Evolutionary conservation across 2,797 vertebrate genomes (phyloP).

Genomic region (Propithecus deckenii): DNA sequence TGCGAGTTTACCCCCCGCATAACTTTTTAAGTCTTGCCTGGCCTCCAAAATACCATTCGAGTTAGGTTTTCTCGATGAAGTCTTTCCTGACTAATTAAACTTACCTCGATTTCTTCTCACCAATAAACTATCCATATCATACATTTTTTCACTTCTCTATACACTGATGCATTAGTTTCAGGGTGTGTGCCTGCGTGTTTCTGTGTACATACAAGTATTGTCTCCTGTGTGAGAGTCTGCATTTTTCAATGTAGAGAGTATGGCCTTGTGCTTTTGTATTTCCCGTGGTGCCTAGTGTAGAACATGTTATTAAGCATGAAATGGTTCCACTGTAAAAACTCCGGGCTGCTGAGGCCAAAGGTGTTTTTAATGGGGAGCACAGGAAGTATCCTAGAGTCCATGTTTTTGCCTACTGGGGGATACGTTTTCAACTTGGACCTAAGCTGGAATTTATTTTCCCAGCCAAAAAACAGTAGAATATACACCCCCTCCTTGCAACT

Average conservation of each 20-base stretch:
- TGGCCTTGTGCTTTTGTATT: background rate
- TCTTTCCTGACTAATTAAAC: constrained; percentile 2
- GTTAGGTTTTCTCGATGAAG: background rate
- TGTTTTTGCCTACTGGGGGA: constrained; percentile 47
- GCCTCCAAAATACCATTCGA: background rate
- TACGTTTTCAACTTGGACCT: constrained; percentile 68
- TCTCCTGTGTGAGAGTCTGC: background rate
- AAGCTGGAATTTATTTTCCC: constrained; percentile 57
- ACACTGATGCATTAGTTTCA: background rate
- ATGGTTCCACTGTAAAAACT: constrained; percentile 49
- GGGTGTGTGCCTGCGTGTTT: background rate
- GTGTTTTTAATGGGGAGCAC: constrained; percentile 46
- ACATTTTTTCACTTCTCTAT: background rate
- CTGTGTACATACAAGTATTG: background rate
- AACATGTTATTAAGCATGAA: constrained; percentile 47
- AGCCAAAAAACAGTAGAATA: constrained; percentile 49
- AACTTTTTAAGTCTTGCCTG: background rate
- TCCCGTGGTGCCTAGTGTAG: background rate
- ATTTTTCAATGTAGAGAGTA: background rate
- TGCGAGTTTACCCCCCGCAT: no score
- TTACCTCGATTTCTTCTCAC: background rate
- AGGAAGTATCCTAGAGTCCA: constrained; percentile 34
- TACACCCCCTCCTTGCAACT: background rate
- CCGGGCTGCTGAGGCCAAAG: background rate
- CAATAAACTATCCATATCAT: background rate